phyloP scores from a whole-genome alignment of 2,888 invertebrate species.

The Ophioninae sp. region DNA sequence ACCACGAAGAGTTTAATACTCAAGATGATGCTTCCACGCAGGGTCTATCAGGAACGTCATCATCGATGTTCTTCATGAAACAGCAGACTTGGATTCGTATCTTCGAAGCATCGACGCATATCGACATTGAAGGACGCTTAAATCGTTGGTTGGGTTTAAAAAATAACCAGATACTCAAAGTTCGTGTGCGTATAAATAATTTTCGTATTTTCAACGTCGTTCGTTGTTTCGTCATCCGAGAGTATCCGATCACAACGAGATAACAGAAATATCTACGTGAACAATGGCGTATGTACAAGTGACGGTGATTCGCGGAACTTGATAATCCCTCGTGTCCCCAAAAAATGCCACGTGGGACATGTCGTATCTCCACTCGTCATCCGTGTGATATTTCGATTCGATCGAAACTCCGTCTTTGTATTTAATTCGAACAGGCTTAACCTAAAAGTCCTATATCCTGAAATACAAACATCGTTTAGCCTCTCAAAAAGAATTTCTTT shows the following conservation, averaged over 20 bases:
- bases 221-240: slow-evolving; percentile 25
- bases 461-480: slow-evolving; percentile 46
- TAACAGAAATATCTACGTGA: slow-evolving; percentile 64
- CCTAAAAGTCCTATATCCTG: slow-evolving; percentile 37
- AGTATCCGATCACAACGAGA: neutral
- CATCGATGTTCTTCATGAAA: slow-evolving; percentile 1
- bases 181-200: slow-evolving; percentile 4
- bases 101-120: neutral
- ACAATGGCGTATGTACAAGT: slow-evolving; percentile 72
- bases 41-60: neutral
- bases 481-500: slow-evolving; percentile 3
- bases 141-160: neutral
- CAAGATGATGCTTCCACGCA: neutral
- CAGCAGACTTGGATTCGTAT: neutral
- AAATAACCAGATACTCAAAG: neutral
- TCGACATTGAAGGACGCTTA: neutral
- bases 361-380: slow-evolving; percentile 12
- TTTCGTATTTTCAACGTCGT: slow-evolving; percentile 25
- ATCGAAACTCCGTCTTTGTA: slow-evolving; percentile 33
- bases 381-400: slow-evolving; percentile 19
- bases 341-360: neutral
- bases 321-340: neutral
- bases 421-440: slow-evolving; percentile 55
- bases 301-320: neutral
- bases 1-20: neutral